A percentile compares a stretch with the other conserved stretches of the same genome.
These are phyloP conservation scores for Daboia siamensis DNA, from an alignment of 2,113 vertebrate genomes.

Conservation along the genomic window DNA sequence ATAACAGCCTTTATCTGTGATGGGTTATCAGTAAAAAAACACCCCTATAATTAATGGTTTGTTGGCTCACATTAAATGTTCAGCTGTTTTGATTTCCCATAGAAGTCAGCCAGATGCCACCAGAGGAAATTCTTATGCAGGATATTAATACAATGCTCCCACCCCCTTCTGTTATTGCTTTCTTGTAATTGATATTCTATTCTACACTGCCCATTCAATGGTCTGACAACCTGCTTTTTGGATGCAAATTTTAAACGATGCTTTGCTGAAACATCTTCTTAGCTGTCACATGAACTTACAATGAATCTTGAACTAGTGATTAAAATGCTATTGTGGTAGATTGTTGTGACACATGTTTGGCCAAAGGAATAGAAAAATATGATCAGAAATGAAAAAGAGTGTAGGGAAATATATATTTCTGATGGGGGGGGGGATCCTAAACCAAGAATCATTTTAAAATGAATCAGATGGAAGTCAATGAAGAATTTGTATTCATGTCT, in stretches of 20 bases:
- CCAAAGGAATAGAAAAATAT: not conserved
- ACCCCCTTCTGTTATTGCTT: not conserved
- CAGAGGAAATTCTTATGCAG: not conserved
- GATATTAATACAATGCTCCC: not conserved
- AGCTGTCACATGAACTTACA: not conserved
- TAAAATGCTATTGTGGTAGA: not conserved
- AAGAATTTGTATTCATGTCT: not conserved
- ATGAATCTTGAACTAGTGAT: not conserved
- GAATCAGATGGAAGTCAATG: not conserved
- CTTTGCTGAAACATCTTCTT: not conserved
- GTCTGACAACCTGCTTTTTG: not conserved
- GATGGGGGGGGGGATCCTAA: conserved; percentile 14
- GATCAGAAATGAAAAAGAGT: not conserved
- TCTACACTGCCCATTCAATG: not conserved
- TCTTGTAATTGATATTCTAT: not conserved
- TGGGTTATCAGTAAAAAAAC: not conserved
- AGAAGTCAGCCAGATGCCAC: not conserved
- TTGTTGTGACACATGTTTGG: not conserved
- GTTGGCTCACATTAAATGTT: not conserved
- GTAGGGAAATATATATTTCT: not conserved
- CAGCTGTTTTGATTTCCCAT: not conserved
- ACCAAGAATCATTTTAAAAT: not conserved
- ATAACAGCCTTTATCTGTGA: not conserved
- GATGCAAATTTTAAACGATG: not conserved
- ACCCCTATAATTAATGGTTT: not conserved